phyloP scores from a whole-genome alignment of 1,140 invertebrate genomes.

The Zaprionus nigranus region DNA sequence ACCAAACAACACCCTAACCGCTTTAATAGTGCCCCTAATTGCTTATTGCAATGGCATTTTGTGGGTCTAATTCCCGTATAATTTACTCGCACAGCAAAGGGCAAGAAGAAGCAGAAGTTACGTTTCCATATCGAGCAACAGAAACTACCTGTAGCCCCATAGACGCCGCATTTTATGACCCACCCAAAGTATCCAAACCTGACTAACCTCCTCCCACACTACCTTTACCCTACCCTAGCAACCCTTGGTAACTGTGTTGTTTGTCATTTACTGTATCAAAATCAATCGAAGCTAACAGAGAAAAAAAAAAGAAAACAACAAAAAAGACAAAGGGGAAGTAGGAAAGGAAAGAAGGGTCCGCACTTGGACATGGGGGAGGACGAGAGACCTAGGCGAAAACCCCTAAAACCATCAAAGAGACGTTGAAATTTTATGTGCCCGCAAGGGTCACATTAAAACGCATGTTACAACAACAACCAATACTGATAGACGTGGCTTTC shows the following conservation, averaged over 20 bases:
- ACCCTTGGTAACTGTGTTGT: slow-evolving; percentile 30
- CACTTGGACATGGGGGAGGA: not conserved
- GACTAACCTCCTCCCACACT: not conserved
- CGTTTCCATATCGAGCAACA: not conserved
- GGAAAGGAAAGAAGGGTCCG: not conserved
- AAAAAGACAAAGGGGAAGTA: not conserved
- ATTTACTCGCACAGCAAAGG: not conserved
- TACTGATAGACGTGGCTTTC: slow-evolving; percentile 3
- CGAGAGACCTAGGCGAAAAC: slow-evolving; percentile 10
- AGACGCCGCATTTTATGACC: slow-evolving; percentile 57
- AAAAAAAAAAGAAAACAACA: not conserved
- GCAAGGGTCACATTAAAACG: slow-evolving; percentile 83
- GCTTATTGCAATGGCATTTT: slow-evolving; percentile 33
- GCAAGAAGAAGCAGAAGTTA: not conserved
- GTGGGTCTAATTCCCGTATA: slow-evolving; percentile 21
- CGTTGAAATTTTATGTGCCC: slow-evolving; percentile 74
- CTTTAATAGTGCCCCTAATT: slow-evolving; percentile 4
- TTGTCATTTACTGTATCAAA: slow-evolving; percentile 65
- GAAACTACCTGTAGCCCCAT: slow-evolving; percentile 41
- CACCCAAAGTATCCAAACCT: slow-evolving; percentile 8
- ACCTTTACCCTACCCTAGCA: not conserved
- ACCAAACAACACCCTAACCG: not conserved
- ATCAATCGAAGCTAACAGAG: slow-evolving; percentile 61
- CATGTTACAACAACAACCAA: slow-evolving; percentile 69
- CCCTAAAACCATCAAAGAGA: slow-evolving; percentile 48